Conservation (phyloP, 2,113 vertebrate species). For the Tricholaema leucomelas region DNA sequence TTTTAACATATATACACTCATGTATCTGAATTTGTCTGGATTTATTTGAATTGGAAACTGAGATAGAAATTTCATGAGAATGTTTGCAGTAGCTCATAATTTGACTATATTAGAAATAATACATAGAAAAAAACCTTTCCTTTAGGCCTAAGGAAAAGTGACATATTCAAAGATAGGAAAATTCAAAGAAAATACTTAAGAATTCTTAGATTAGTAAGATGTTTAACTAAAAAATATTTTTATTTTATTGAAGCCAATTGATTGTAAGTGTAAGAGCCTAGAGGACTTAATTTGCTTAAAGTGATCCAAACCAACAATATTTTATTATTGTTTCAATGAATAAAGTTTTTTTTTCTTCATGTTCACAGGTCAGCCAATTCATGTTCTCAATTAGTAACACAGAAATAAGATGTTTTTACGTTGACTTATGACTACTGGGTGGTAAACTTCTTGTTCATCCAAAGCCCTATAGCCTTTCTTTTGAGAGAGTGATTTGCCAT, state of each 20-base stretch:
- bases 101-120: not conserved
- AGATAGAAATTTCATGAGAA: not conserved
- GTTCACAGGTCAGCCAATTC: too few species aligned
- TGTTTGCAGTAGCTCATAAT: not conserved
- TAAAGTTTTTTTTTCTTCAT: too few species aligned
- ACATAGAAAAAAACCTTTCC: not conserved
- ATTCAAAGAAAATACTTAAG: not conserved
- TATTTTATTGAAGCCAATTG: not conserved
- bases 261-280: too few species aligned
- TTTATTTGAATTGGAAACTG: not conserved
- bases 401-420: too few species aligned
- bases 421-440: too few species aligned
- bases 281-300: too few species aligned
- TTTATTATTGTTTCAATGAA: too few species aligned
- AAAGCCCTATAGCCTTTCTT: too few species aligned
- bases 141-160: not conserved
- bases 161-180: not conserved
- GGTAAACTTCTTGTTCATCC: too few species aligned
- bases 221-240: not conserved
- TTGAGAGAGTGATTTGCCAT: too few species aligned
- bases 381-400: too few species aligned
- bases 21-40: not conserved
- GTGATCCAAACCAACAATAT: too few species aligned
- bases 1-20: not conserved
- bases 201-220: not conserved